Percentiles rank a stretch among this genome's conserved stretches.
Evolutionary conservation across 2,888 invertebrate genomes (phyloP).

Genomic region (Crepidodera aurea): DNA sequence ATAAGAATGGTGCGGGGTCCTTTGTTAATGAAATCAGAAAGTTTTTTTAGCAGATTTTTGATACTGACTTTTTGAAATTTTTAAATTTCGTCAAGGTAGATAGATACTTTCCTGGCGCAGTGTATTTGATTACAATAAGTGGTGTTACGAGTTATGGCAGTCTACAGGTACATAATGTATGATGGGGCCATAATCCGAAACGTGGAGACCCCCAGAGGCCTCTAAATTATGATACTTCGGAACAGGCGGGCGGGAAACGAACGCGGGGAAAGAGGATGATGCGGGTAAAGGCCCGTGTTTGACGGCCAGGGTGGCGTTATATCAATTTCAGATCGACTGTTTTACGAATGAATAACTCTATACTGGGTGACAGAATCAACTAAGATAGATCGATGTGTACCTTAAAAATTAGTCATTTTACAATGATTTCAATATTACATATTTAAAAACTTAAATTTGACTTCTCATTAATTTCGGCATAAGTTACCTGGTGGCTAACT

Average conservation of each 20-base stretch:
- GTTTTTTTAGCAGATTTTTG: too few species aligned
- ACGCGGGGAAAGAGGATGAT: conserved; percentile 5
- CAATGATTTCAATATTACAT: too few species aligned
- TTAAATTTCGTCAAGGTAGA: too few species aligned
- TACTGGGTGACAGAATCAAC: neutral
- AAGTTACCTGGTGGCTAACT: too few species aligned
- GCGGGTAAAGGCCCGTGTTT: conserved; percentile 11
- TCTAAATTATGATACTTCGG: conserved; percentile 48
- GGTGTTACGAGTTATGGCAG: conserved; percentile 49
- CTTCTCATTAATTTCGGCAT: too few species aligned
- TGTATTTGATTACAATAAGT: conserved; percentile 51
- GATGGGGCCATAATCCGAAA: conserved; percentile 50
- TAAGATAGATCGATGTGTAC: too few species aligned
- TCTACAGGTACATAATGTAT: conserved; percentile 49
- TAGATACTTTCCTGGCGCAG: conserved; percentile 2
- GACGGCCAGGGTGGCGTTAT: conserved; percentile 19
- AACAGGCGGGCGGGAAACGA: conserved; percentile 19
- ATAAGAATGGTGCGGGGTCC: too few species aligned
- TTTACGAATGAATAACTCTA: neutral
- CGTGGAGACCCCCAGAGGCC: conserved; percentile 45
- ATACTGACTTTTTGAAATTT: too few species aligned
- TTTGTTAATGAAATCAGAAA: too few species aligned
- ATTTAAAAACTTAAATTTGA: too few species aligned
- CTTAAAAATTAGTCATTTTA: too few species aligned
- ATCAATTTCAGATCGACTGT: conserved; percentile 20